A percentile compares a stretch with the other conserved stretches of the same genome.
phyloP scores from a whole-genome alignment of 2,113 vertebrate species.

The Pluvialis apricaria region DNA sequence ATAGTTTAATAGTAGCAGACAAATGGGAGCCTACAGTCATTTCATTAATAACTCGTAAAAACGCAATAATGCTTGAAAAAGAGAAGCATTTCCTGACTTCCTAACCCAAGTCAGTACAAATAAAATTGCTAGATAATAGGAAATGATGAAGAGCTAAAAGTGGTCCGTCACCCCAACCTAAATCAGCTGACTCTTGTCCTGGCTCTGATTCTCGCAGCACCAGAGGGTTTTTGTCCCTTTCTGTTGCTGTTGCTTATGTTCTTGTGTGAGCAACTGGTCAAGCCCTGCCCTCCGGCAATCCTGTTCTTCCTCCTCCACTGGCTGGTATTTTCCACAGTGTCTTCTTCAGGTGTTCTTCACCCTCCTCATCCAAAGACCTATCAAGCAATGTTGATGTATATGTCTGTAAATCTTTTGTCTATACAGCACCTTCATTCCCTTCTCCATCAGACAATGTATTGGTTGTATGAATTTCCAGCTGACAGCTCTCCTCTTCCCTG shows the following conservation, averaged over 20 bases:
- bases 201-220: not conserved
- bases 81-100: not conserved
- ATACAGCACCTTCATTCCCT: not conserved
- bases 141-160: not conserved
- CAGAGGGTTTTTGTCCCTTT: not conserved
- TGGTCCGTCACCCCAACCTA: not conserved
- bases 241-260: not conserved
- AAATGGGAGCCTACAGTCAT: not conserved
- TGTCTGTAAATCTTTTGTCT: not conserved
- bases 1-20: not conserved
- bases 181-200: not conserved
- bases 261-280: not conserved
- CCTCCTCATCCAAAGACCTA: not conserved
- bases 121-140: not conserved
- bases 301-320: not conserved
- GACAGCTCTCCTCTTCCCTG: not conserved
- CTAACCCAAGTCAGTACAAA: not conserved
- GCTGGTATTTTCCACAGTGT: not conserved
- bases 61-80: not conserved
- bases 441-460: not conserved
- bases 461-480: not conserved
- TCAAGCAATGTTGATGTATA: not conserved
- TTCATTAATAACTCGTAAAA: constrained; percentile 1
- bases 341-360: not conserved
- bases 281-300: not conserved